Conservation (phyloP, 2,113 vertebrate genomes). For the Eleginops maclovinus region DNA sequence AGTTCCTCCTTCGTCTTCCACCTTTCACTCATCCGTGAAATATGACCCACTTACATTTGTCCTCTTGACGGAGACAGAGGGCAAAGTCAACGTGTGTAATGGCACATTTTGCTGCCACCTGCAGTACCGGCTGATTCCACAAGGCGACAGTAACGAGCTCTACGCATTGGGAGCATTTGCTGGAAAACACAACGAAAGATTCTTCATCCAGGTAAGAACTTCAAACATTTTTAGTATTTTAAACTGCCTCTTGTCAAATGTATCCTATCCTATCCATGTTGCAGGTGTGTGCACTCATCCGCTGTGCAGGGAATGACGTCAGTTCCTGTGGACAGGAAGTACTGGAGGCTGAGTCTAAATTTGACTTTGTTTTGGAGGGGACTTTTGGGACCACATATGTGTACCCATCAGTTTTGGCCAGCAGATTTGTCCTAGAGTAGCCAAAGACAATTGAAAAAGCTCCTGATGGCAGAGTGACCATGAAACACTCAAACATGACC, state of each 20-base stretch:
- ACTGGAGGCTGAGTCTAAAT: slow-evolving; percentile 80
- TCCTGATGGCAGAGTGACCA: slow-evolving; percentile 73
- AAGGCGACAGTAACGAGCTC: slow-evolving; percentile 73
- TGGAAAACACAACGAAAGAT: slow-evolving; percentile 89
- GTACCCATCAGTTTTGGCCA: slow-evolving; percentile 89
- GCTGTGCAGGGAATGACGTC: slow-evolving; percentile 83
- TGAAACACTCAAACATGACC: slow-evolving; percentile 84
- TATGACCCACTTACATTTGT: slow-evolving; percentile 90
- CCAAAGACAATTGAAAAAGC: slow-evolving; percentile 84
- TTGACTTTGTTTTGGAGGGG: slow-evolving; percentile 89
- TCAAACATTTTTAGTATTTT: too few species aligned
- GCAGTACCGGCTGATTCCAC: slow-evolving; percentile 74
- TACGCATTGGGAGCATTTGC: slow-evolving; percentile 92
- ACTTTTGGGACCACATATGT: slow-evolving; percentile 87
- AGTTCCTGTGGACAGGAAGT: slow-evolving; percentile 89
- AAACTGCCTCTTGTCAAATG: too few species aligned
- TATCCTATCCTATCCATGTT: neutral
- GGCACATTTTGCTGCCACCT: slow-evolving; percentile 89
- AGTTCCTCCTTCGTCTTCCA: slow-evolving; percentile 6
- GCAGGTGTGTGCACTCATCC: slow-evolving; percentile 92
- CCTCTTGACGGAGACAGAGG: slow-evolving; percentile 75
- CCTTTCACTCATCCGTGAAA: slow-evolving; percentile 91
- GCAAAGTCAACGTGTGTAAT: slow-evolving; percentile 86
- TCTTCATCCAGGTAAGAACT: slow-evolving; percentile 86
- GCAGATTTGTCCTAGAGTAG: slow-evolving; percentile 83